These are phyloP conservation scores for Cacatua alba DNA, from an alignment of 2,113 vertebrate genomes.

Conservation along the genomic window DNA sequence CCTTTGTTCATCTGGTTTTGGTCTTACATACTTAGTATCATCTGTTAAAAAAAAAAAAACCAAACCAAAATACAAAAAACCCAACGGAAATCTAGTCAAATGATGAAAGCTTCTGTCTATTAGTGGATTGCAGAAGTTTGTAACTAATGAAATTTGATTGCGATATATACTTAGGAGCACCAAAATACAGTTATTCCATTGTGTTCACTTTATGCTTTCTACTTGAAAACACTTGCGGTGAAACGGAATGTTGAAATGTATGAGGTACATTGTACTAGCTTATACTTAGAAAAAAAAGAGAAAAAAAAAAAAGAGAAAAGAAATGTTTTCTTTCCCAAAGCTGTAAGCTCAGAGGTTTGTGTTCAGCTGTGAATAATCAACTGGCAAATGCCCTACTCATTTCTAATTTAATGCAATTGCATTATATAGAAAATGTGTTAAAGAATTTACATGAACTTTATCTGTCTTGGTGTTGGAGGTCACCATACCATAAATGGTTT, in stretches of 20 bases:
- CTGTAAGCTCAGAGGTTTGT: neutral
- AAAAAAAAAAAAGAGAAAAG: no score
- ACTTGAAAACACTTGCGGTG: neutral
- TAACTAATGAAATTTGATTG: neutral
- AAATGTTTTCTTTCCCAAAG: neutral
- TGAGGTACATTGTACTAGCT: neutral
- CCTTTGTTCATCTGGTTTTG: neutral
- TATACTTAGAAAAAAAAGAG: neutral
- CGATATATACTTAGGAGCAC: neutral
- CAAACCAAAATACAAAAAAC: neutral
- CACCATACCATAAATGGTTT: neutral
- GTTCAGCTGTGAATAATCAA: slow-evolving; percentile 12
- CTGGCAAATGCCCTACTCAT: neutral
- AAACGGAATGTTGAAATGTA: neutral
- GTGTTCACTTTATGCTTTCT: neutral
- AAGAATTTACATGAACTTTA: neutral
- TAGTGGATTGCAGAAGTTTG: neutral
- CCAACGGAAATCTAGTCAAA: neutral
- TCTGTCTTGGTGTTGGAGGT: neutral
- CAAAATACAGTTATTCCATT: neutral
- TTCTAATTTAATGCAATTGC: neutral
- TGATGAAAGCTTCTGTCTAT: neutral
- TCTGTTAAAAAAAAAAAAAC: neutral
- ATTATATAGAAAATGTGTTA: neutral
- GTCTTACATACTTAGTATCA: neutral